Base-by-base conservation (phyloP, 2,888 invertebrate genomes). In the Tipula helvola region DNA sequence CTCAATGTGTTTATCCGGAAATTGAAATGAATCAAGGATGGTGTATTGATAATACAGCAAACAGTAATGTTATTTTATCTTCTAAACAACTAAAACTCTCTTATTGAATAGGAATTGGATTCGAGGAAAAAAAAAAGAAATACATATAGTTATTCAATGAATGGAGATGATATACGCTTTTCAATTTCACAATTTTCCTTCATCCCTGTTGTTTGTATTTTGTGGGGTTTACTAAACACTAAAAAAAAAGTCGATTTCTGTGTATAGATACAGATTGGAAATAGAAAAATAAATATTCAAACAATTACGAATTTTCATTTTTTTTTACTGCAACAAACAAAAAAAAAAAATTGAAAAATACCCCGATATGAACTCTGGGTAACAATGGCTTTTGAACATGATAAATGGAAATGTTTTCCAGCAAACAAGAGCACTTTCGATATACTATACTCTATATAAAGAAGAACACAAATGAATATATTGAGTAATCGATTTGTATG, bases 11-110 rank as follows among this genome's bases (percentile, higher is more conserved):
- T 71, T 71, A 71, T 71, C 71, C 71, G 71, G 71, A 71, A 71
- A 71, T 71, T 71, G 71, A 71, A 71, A 71, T 71, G 71, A 71
- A 71, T 71, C 71, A 71, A 71, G 71, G 71, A 71, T 71, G 71
- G 71, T 71, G 71, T 71, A 71, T 71, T 71, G 71, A 28, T 71
- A 71, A 71, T 71, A 71, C 5, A 71, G 71, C 28, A 71, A 71
- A 71, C 28, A 71, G 71, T 71, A 71, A 71, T 28, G 71, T 71
- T 71, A 57, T 57, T 71, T 71, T 28, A 28, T 71, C 28, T 71
- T 71, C 71, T 28, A 28, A 10, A 71, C 71, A 71, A 71, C 71
- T 18, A 71, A 28, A 28, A 71, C 28, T 71, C 71, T 71, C 71
- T 71, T 71, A 71, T 71, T 28, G 71, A 71, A 71, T 28, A 71